Conservation (phyloP, 2,888 invertebrate species). For the Acrobasis repandana region DNA sequence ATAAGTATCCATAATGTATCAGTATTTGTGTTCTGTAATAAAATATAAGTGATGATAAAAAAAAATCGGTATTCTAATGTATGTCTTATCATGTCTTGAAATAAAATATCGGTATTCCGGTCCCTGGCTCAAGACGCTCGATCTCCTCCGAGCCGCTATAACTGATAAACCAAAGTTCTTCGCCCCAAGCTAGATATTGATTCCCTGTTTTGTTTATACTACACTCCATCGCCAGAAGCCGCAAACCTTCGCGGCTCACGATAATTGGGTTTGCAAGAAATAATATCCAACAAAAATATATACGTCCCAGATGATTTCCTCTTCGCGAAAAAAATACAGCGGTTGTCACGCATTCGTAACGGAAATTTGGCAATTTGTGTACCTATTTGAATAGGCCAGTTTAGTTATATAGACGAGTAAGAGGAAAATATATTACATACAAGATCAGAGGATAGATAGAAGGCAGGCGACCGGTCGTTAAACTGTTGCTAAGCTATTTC, state of each 20-base stretch:
- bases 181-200: neutral
- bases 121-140: no score
- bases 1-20: no score
- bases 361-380: constrained; percentile 34
- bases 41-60: no score
- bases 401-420: neutral
- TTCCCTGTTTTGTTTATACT: constrained; percentile 27
- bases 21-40: no score
- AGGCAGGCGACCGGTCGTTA: no score
- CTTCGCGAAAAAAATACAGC: constrained; percentile 28
- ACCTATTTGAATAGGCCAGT: constrained; percentile 25
- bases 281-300: constrained; percentile 38
- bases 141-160: neutral
- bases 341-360: constrained; percentile 26
- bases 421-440: neutral
- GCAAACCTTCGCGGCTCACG: constrained; percentile 32
- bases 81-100: no score
- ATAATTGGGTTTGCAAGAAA: constrained; percentile 43
- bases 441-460: no score
- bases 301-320: constrained; percentile 30
- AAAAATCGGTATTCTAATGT: no score
- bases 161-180: neutral
- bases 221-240: constrained; percentile 24
- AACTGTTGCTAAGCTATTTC: no score
- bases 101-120: no score